These are phyloP conservation scores for Orycteropus afer DNA, from an alignment of 2,113 vertebrate genomes.

Conservation along the genomic window DNA sequence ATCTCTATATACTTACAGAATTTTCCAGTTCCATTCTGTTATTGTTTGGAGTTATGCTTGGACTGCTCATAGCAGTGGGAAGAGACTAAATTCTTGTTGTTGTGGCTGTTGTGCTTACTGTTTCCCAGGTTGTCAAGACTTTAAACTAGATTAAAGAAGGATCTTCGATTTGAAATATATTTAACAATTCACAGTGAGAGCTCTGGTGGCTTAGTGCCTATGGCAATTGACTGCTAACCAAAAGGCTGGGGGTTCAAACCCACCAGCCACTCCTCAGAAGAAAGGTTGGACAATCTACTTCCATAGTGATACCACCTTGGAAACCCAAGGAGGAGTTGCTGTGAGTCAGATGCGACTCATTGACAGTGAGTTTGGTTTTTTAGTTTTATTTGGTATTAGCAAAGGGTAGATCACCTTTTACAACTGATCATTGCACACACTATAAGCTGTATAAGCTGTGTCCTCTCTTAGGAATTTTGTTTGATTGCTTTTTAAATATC, in stretches of 20 bases:
- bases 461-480: background rate
- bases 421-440: background rate
- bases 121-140: slow-evolving; percentile 71
- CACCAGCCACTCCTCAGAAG: too few relatives aligned
- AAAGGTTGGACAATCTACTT: too few relatives aligned
- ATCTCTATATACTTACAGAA: background rate
- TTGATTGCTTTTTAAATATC: background rate
- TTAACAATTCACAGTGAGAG: slow-evolving; percentile 74
- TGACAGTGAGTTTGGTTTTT: too few relatives aligned
- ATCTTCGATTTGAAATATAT: slow-evolving; percentile 74
- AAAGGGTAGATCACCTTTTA: background rate
- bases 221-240: too few relatives aligned
- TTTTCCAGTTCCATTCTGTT: background rate
- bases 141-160: slow-evolving; percentile 64
- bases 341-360: too few relatives aligned
- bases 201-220: too few relatives aligned
- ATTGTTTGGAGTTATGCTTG: slow-evolving; percentile 12
- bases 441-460: background rate
- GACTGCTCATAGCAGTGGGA: background rate
- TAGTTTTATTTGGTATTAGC: background rate
- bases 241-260: too few relatives aligned
- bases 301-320: too few relatives aligned
- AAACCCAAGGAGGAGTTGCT: too few relatives aligned
- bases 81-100: slow-evolving; percentile 62
- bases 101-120: slow-evolving; percentile 55